Conservation (phyloP, 2,888 invertebrate genomes). For the Pogonocherus hispidulus region DNA sequence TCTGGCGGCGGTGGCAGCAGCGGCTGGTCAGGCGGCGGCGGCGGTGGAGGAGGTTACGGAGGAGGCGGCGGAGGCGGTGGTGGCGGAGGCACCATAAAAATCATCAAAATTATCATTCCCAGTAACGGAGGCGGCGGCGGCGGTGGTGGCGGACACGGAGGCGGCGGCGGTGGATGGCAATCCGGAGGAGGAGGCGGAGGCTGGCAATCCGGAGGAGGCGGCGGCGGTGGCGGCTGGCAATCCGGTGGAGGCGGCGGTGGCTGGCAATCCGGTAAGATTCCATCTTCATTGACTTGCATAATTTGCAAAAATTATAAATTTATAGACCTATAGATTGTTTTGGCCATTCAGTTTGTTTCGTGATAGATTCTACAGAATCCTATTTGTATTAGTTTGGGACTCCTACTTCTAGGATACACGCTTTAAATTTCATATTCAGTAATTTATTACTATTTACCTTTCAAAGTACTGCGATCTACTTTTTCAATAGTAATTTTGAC, state of each 20-base stretch:
- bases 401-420: too few species aligned
- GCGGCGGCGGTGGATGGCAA: conserved; percentile 11
- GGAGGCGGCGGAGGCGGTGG: conserved; percentile 14
- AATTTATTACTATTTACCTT: too few species aligned
- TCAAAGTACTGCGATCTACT: too few species aligned
- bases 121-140: background rate
- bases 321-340: too few species aligned
- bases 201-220: conserved; percentile 2
- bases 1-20: conserved; percentile 8
- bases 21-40: conserved; percentile 42
- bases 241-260: conserved; percentile 10
- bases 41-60: background rate
- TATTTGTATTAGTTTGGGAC: too few species aligned
- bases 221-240: conserved; percentile 7
- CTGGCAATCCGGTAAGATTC: conserved; percentile 29
- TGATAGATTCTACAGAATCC: too few species aligned
- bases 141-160: conserved; percentile 24
- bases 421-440: too few species aligned
- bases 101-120: background rate
- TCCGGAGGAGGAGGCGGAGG: conserved; percentile 8
- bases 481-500: too few species aligned
- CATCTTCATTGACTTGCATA: background rate
- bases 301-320: too few species aligned
- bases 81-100: background rate
- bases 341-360: too few species aligned